Conservation (phyloP, 53 echinoderm and acorn worm species). For the Temnopleurus reevesii region DNA sequence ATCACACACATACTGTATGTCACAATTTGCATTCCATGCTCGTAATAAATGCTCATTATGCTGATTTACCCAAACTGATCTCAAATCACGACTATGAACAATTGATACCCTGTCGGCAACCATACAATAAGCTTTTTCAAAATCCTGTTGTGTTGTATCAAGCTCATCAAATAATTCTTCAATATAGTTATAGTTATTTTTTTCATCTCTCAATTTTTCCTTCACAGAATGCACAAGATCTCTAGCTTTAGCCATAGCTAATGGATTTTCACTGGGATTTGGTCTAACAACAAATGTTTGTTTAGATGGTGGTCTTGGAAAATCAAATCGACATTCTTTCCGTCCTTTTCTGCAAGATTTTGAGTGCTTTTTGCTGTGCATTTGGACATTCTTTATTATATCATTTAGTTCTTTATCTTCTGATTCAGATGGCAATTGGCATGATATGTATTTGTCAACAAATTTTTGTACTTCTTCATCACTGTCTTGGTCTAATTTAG, state of each 20-base stretch:
- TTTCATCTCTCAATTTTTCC: not conserved
- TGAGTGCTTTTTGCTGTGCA: conserved; percentile 60
- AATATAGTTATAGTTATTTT: not conserved
- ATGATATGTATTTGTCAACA: no score
- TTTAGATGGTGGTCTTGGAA: not conserved
- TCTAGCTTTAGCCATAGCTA: not conserved
- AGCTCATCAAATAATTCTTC: not conserved
- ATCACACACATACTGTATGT: conserved; percentile 62
- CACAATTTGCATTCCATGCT: conserved; percentile 67
- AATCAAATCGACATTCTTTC: conserved; percentile 57
- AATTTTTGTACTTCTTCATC: no score
- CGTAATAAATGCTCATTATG: conserved; percentile 54
- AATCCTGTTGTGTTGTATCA: not conserved
- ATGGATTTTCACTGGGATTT: not conserved
- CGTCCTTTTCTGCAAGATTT: conserved; percentile 60
- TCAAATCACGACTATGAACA: not conserved
- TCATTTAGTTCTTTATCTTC: not conserved
- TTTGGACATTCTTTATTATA: conserved; percentile 57
- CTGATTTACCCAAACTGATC: conserved; percentile 46
- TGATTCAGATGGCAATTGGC: no score
- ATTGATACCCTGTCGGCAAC: not conserved
- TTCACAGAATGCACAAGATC: not conserved
- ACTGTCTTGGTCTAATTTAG: no score
- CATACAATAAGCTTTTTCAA: not conserved
- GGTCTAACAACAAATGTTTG: not conserved